These are phyloP conservation scores for Microplitis mediator DNA, from an alignment of 1,140 invertebrate species.

Conservation along the genomic window DNA sequence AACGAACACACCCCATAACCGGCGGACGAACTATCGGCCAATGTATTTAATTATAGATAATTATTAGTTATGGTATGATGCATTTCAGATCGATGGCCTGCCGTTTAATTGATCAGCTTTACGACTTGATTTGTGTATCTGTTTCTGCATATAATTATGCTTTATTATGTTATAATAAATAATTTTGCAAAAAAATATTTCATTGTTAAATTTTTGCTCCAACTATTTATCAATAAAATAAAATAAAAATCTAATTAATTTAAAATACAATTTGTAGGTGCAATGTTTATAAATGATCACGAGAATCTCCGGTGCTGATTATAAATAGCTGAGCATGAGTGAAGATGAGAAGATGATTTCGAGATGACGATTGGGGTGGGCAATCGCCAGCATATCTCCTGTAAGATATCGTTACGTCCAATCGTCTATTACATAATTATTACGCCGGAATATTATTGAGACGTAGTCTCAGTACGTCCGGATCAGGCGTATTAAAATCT, in stretches of 20 bases:
- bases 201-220: neutral
- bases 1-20: constrained; percentile 39
- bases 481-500: constrained; percentile 27
- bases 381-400: neutral
- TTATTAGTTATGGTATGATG: constrained; percentile 50
- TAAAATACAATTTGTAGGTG: neutral
- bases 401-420: constrained; percentile 30
- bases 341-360: neutral
- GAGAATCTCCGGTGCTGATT: constrained; percentile 6
- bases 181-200: no score
- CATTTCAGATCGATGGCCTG: constrained; percentile 47
- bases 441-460: constrained; percentile 33
- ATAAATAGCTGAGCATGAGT: neutral
- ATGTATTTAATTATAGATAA: constrained; percentile 55
- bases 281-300: neutral
- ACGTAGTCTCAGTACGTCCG: constrained; percentile 26
- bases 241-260: no score
- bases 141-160: neutral
- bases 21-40: constrained; percentile 31
- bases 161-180: no score
- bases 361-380: constrained; percentile 1
- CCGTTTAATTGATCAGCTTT: constrained; percentile 55
- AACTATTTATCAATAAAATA: neutral
- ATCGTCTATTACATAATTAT: constrained; percentile 40
- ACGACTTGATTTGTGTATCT: constrained; percentile 54